Percentiles rank a stretch among this genome's conserved stretches.
Conservation (phyloP, 2,797 vertebrate species). For the Typhlichthys subterraneus region DNA sequence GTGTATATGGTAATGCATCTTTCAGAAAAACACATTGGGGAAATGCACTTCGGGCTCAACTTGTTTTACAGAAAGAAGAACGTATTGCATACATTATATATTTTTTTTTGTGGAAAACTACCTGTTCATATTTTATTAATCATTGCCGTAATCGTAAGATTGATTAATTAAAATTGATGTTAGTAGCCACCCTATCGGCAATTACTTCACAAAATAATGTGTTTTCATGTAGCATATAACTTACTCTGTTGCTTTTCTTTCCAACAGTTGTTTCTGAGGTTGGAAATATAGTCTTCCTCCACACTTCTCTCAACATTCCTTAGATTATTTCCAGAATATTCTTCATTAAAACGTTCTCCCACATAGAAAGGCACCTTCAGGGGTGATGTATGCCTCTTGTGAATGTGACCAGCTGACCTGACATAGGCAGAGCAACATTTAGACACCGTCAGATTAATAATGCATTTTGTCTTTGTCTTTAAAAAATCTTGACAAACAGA, state of each 20-base stretch:
- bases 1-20: no score
- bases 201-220: no score
- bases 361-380: conserved; percentile 93
- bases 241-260: conserved; percentile 98
- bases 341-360: conserved; percentile 86
- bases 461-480: no score
- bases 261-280: conserved; percentile 98
- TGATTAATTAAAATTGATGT: no score
- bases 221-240: conserved; percentile 48
- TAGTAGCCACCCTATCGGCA: no score
- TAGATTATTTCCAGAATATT: conserved; percentile 87
- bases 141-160: no score
- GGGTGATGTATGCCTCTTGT: conserved; percentile 86
- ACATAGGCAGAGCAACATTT: background rate
- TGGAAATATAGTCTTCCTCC: conserved; percentile 96
- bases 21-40: no score
- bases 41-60: no score
- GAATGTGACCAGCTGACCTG: conserved; percentile 90
- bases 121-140: no score
- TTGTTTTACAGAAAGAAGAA: no score
- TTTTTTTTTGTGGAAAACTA: no score
- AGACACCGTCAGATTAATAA: background rate
- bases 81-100: no score
- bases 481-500: background rate
- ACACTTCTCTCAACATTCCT: conserved; percentile 90